phyloP scores from a whole-genome alignment of 2,113 vertebrate genomes.

The Rhipidura dahli region DNA sequence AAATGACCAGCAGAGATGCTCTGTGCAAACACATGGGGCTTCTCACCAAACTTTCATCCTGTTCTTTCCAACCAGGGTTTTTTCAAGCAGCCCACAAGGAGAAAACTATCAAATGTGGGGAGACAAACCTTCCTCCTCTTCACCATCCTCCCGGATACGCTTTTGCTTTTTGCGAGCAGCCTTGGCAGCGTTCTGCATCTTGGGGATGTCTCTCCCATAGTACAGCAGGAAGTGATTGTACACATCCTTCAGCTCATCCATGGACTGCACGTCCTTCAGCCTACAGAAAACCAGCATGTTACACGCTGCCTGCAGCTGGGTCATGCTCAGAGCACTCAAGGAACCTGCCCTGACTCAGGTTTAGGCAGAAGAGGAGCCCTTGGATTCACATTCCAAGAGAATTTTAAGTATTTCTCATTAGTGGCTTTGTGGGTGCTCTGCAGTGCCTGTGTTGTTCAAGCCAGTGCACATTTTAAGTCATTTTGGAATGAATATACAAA shows the following conservation, averaged over 20 bases:
- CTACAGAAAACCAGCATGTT: conserved; percentile 61
- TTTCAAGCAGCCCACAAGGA: neutral
- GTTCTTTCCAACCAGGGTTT: neutral
- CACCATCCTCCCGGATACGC: conserved; percentile 87
- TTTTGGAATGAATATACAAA: neutral
- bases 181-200: conserved; percentile 96
- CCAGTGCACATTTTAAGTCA: rapidly evolving
- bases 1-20: neutral
- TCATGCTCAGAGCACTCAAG: neutral
- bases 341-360: neutral
- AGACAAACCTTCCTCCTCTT: conserved; percentile 79
- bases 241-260: conserved; percentile 93
- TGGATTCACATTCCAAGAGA: neutral
- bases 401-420: neutral
- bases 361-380: neutral
- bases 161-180: conserved; percentile 88
- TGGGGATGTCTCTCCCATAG: conserved; percentile 96
- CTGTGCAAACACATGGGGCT: neutral
- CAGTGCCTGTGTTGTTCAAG: neutral
- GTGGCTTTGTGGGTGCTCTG: neutral
- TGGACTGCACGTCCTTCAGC: conserved; percentile 94
- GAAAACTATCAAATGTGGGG: neutral
- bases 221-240: conserved; percentile 98
- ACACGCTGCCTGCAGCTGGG: neutral
- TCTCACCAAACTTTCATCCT: neutral